Percentiles rank a stretch among this genome's conserved stretches.
Conservation (phyloP, 1,140 invertebrate species). For the Temnothorax longispinosus region DNA sequence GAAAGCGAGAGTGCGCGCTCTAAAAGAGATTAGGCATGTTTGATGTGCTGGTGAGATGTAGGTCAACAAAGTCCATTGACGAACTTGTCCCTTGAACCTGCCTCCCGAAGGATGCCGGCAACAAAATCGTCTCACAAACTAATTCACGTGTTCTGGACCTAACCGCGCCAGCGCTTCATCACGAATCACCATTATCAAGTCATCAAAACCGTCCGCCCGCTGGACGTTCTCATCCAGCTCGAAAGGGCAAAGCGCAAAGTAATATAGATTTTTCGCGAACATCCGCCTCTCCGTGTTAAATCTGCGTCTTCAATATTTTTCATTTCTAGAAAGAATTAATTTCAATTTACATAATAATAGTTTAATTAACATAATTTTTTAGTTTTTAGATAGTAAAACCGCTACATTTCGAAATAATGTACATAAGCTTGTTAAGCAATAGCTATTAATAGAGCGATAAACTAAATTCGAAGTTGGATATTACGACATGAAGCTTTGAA, state of each 20-base stretch:
- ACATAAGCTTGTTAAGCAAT: neutral
- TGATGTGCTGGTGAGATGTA: slow-evolving; percentile 41
- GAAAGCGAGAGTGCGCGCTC: slow-evolving; percentile 35
- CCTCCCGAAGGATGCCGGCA: neutral
- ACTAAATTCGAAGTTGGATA: neutral
- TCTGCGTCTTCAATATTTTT: neutral
- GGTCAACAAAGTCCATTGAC: slow-evolving; percentile 57
- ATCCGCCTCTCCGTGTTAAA: neutral
- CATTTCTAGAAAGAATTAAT: neutral
- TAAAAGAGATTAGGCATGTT: neutral
- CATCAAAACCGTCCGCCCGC: neutral
- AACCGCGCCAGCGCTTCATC: neutral
- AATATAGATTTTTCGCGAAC: neutral
- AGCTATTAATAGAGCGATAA: neutral
- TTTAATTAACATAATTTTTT: neutral
- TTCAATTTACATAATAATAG: neutral
- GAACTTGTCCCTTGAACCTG: slow-evolving; percentile 75
- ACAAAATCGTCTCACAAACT: neutral
- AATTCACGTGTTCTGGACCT: slow-evolving; percentile 23
- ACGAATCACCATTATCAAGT: slow-evolving; percentile 12
- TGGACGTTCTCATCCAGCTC: neutral
- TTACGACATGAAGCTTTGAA: slow-evolving; percentile 13
- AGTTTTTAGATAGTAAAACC: neutral
- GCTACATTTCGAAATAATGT: neutral
- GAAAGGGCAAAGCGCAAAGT: neutral